phyloP scores from a whole-genome alignment of 2,113 vertebrate species.

The Etia nguti region DNA sequence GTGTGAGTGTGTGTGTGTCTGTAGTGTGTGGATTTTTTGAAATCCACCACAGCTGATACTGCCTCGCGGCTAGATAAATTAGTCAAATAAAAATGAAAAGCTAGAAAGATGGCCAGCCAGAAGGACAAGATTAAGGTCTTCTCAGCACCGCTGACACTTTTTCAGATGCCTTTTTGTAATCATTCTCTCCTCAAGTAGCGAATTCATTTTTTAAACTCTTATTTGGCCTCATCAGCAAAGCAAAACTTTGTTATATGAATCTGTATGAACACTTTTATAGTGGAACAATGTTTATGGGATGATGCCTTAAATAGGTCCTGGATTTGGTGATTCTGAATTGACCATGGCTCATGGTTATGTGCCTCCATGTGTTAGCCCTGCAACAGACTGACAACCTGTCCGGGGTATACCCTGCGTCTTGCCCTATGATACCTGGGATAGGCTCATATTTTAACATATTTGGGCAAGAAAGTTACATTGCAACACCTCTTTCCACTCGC shows the following conservation, averaged over 20 bases:
- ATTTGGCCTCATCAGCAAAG: neutral
- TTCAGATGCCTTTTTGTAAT: neutral
- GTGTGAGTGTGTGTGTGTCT: neutral
- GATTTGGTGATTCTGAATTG: neutral
- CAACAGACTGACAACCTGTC: neutral
- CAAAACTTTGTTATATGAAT: neutral
- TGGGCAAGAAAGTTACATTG: neutral
- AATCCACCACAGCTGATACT: constrained; percentile 35
- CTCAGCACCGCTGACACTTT: neutral
- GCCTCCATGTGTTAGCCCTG: neutral
- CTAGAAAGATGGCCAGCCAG: neutral
- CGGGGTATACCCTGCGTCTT: neutral
- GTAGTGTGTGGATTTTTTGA: constrained; percentile 5
- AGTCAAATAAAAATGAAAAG: constrained; percentile 32
- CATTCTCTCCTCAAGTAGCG: neutral
- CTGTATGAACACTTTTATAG: neutral
- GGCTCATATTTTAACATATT: neutral
- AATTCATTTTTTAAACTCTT: neutral
- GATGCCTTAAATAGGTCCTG: neutral
- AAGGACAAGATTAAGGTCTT: constrained; percentile 3
- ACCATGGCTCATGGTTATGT: neutral
- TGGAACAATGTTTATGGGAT: fast-evolving
- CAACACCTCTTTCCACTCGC: neutral
- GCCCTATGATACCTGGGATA: neutral
- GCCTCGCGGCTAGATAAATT: constrained; percentile 25